Evolutionary conservation across 2,113 vertebrate species (phyloP).

Genomic region (Grantiella picta): DNA sequence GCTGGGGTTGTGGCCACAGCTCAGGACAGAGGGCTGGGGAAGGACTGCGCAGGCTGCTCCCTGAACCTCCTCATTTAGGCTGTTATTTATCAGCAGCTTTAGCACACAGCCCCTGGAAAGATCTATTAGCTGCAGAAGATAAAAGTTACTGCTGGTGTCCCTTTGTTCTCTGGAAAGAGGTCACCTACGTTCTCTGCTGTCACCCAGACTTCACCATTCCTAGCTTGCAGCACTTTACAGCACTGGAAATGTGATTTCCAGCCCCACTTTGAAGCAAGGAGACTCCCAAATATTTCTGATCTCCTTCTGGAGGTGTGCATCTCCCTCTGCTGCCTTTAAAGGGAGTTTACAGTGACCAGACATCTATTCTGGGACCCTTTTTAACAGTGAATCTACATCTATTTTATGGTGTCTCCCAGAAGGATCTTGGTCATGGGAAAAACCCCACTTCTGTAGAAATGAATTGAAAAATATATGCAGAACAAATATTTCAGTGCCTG

Average conservation of each 20-base stretch:
- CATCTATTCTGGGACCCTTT: background rate
- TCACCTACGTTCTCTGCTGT: background rate
- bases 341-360: background rate
- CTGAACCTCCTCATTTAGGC: background rate
- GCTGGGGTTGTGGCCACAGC: too few relatives aligned
- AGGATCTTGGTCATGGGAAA: too few relatives aligned
- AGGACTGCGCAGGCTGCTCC: background rate
- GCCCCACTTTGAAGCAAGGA: background rate
- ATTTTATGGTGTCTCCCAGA: too few relatives aligned
- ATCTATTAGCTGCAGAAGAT: background rate
- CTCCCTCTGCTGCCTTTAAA: background rate
- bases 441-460: too few relatives aligned
- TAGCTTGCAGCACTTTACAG: background rate
- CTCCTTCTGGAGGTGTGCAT: background rate
- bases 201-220: background rate
- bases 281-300: background rate
- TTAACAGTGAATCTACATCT: too few relatives aligned
- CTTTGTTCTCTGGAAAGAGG: background rate
- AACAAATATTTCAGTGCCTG: background rate
- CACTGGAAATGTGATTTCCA: background rate
- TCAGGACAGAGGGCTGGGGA: accelerated
- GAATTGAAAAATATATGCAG: too few relatives aligned
- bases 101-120: background rate
- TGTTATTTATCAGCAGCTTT: background rate
- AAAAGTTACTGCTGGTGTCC: background rate